phyloP scores from a whole-genome alignment of 2,113 vertebrate genomes.

The Sterna hirundo region DNA sequence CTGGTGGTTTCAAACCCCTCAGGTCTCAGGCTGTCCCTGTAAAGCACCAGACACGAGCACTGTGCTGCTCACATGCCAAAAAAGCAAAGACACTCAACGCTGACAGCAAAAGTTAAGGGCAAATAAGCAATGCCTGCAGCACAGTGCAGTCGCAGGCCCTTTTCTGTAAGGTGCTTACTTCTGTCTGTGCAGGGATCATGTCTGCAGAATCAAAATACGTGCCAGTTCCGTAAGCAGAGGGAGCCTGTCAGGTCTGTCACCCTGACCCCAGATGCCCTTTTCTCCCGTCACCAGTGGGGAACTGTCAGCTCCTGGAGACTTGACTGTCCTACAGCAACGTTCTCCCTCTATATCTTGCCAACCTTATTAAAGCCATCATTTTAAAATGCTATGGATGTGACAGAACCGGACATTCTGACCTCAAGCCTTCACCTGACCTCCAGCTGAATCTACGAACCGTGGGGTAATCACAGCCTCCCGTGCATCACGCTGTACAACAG shows the following conservation, averaged over 20 bases:
- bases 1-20: background rate
- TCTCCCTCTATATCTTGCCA: background rate
- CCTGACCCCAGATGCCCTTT: background rate
- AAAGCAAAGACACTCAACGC: background rate
- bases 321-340: background rate
- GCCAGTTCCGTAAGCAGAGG: background rate
- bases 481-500: accelerated
- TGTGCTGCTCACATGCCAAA: background rate
- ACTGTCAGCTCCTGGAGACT: background rate
- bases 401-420: background rate
- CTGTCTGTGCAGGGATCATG: background rate
- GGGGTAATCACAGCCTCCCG: background rate
- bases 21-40: background rate
- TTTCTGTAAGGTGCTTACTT: accelerated
- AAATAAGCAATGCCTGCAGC: accelerated
- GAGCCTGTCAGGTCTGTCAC: background rate
- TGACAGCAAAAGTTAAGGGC: background rate
- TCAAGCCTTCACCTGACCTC: background rate
- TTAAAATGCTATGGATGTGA: background rate
- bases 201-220: background rate
- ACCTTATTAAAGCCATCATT: background rate
- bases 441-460: background rate
- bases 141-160: background rate
- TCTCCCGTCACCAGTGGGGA: background rate
- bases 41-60: background rate